Conservation (phyloP, 2,113 vertebrate species). For the Opisthocomus hoazin region DNA sequence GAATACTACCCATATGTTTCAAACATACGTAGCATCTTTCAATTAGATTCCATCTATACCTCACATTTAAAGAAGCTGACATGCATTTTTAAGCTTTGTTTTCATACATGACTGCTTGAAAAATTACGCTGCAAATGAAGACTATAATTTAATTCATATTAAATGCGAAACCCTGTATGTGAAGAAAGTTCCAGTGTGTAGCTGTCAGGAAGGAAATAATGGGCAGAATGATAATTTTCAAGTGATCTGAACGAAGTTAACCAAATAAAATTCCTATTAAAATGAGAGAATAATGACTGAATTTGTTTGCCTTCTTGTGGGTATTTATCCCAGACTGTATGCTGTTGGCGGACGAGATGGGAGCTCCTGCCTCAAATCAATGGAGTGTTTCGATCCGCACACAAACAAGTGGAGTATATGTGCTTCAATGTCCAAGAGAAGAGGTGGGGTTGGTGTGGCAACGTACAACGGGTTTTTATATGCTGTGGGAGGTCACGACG, state of each 20-base stretch:
- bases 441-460: slow-evolving; percentile 90
- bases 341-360: slow-evolving; percentile 93
- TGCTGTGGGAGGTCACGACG: slow-evolving; percentile 91
- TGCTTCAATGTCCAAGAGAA: slow-evolving; percentile 89
- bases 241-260: neutral
- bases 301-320: neutral
- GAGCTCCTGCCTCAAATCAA: slow-evolving; percentile 93
- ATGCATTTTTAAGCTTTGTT: neutral
- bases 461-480: slow-evolving; percentile 92
- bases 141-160: neutral
- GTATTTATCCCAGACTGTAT: slow-evolving; percentile 75
- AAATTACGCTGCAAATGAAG: neutral
- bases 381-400: slow-evolving; percentile 96
- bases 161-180: neutral
- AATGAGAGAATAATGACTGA: neutral
- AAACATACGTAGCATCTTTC: neutral
- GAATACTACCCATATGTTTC: neutral
- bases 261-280: neutral
- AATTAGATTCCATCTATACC: neutral
- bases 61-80: neutral
- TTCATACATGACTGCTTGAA: neutral
- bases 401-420: slow-evolving; percentile 98
- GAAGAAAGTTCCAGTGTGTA: neutral
- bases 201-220: neutral
- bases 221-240: neutral